Conservation (phyloP, 1,140 invertebrate genomes). For the Drosophila nigromelanica region DNA sequence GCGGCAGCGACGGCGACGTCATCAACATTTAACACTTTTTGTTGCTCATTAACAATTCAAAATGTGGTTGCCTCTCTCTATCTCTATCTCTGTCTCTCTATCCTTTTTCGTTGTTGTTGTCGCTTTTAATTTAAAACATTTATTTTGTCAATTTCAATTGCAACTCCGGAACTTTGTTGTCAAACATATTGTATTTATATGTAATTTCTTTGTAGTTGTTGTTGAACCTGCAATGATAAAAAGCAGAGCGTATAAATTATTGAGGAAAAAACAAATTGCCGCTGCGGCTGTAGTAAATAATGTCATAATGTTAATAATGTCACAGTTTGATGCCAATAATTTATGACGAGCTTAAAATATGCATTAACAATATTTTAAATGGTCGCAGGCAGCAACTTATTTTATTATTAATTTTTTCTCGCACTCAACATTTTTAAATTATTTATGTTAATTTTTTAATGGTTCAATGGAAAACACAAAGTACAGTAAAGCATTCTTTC, state of each 20-base stretch:
- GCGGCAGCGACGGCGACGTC: conserved; percentile 36
- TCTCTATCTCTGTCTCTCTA: conserved; percentile 10
- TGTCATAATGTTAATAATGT: conserved; percentile 74
- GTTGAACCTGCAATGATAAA: conserved; percentile 58
- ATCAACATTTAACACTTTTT: conserved; percentile 70
- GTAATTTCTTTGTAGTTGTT: conserved; percentile 39
- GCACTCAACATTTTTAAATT: conserved; percentile 51
- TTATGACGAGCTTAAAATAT: conserved; percentile 74
- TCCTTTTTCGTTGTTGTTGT: background rate
- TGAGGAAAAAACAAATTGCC: conserved; percentile 49
- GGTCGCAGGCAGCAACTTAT: background rate
- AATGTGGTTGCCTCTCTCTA: conserved; percentile 25
- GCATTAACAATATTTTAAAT: conserved; percentile 43
- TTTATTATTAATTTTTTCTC: conserved; percentile 30
- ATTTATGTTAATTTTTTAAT: conserved; percentile 75
- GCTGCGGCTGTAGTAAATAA: conserved; percentile 53
- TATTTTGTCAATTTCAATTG: conserved; percentile 62
- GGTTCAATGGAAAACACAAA: conserved; percentile 30
- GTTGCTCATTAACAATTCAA: conserved; percentile 76
- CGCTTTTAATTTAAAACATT: conserved; percentile 45
- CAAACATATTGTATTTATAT: conserved; percentile 67
- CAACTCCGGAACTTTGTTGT: conserved; percentile 70
- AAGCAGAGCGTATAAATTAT: conserved; percentile 53
- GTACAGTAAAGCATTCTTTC: conserved; percentile 7
- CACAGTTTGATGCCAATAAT: conserved; percentile 55